Base-by-base conservation (phyloP, 1,140 invertebrate species). In the Sweltsa coloradensis region DNA sequence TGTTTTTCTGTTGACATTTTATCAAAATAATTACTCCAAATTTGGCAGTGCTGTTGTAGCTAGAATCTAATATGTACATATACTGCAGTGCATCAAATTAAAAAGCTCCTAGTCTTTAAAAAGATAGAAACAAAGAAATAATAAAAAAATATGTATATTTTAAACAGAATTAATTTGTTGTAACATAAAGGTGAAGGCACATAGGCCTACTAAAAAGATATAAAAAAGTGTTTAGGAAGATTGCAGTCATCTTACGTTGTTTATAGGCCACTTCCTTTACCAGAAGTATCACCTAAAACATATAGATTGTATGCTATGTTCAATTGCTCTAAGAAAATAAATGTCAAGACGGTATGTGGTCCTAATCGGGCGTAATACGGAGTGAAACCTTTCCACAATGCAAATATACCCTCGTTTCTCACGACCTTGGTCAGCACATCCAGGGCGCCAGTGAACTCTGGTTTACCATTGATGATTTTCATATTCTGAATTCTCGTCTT, bases 401-500 rank as follows among this genome's bases (percentile, higher is more conserved):
- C 84, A 54, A 99, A 89, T 5, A 97, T 68, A 6, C 97, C 97
- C 73, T 99, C 96, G 37, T 90, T 87, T 47, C 75, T 72, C 0
- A 96, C 60, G 0, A 97, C 81, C 64, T 81, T 87, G 0, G 65
- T 60, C 14, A 99, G 66, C 0, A 99, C 95, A 65, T 93, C 88
- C 3, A 86, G 25, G 19, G 91, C 83, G 24, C 93, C 92, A 18
- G 71, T 79, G 64, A 90, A 98, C 65, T 98, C 94, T 13, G 92
- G 90, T 60, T 89, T 90, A 46, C 92, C 92, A 68, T 94, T 73
- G 43, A 90, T 77, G 0, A 73, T 79, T 67, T 89, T 93, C 92
- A 96, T 96, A 58, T 95, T 99, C 75, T 99, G 96, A 51, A 99
- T 94, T 62, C 88, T 86, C 11, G 95, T 98, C 72, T 98, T 98